Conservation (phyloP, 2,113 vertebrate species). For the Rattus norvegicus region DNA sequence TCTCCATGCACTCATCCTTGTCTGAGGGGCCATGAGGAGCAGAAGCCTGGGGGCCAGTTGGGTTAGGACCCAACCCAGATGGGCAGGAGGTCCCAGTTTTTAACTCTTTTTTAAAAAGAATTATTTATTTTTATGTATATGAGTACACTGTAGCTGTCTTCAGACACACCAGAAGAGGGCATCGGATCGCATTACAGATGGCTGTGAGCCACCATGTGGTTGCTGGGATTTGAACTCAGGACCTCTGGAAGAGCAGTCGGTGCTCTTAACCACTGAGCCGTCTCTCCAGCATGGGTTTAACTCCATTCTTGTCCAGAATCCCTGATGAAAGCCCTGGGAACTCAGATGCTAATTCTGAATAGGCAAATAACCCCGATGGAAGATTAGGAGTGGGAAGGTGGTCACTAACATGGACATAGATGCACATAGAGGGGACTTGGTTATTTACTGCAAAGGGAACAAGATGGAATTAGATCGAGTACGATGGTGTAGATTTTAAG, state of each 20-base stretch:
- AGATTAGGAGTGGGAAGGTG: background rate
- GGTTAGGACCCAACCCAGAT: accelerated
- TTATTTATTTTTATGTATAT: too few relatives aligned
- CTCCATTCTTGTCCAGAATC: background rate
- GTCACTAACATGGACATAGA: background rate
- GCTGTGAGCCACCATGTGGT: too few relatives aligned
- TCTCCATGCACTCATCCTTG: slow-evolving; percentile 95
- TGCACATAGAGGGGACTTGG: background rate
- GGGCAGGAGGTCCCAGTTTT: background rate
- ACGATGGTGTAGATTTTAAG: background rate
- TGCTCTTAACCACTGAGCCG: too few relatives aligned
- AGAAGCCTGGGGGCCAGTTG: background rate
- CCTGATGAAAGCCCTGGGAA: background rate
- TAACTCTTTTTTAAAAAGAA: background rate
- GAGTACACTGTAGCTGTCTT: too few relatives aligned
- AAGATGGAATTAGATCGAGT: background rate
- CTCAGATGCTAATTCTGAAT: accelerated
- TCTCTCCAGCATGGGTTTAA: too few relatives aligned
- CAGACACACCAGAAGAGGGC: too few relatives aligned
- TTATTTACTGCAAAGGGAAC: background rate
- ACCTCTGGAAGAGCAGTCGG: too few relatives aligned
- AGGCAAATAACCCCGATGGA: background rate
- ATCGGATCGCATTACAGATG: too few relatives aligned
- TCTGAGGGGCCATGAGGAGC: slow-evolving; percentile 82
- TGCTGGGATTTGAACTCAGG: too few relatives aligned